Conservation (phyloP, 2,797 vertebrate species). For the Tokudaia muenninki region DNA sequence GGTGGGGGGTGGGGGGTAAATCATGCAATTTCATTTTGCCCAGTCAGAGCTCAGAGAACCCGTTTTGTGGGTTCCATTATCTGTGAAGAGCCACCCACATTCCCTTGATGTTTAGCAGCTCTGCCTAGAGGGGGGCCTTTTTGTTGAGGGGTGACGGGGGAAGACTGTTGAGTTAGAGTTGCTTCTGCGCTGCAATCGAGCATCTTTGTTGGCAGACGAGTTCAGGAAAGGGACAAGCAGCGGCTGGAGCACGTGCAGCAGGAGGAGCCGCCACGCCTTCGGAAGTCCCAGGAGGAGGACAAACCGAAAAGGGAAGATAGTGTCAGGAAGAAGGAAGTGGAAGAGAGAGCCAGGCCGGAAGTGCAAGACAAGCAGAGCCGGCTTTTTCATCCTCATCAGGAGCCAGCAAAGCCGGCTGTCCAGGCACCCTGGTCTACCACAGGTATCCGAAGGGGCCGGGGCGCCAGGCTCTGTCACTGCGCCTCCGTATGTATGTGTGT, state of each 20-base stretch:
- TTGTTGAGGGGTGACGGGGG: background rate
- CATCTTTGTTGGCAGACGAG: conserved; percentile 79
- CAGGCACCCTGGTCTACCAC: conserved; percentile 90
- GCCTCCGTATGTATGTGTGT: no score
- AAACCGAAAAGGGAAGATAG: conserved; percentile 89
- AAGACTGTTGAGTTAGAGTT: background rate
- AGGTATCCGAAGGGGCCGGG: conserved; percentile 83
- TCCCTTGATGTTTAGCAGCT: background rate
- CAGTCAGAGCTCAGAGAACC: background rate
- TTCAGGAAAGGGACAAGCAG: conserved; percentile 88
- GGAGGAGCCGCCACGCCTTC: conserved; percentile 91
- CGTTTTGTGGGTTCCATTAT: background rate
- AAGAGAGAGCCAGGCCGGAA: conserved; percentile 90
- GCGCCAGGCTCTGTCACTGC: background rate
- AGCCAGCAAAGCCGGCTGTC: conserved; percentile 87
- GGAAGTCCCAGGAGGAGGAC: conserved; percentile 91
- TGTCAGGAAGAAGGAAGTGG: conserved; percentile 87
- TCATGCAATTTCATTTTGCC: background rate
- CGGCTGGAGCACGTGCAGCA: conserved; percentile 86
- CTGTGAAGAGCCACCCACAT: background rate
- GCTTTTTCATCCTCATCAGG: conserved; percentile 92
- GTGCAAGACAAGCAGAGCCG: conserved; percentile 93
- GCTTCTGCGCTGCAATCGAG: conserved; percentile 53
- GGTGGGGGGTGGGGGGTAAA: no score
- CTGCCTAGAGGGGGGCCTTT: background rate